These are phyloP conservation scores for Agriopis aurantiaria DNA, from an alignment of 2,888 invertebrate genomes.

Conservation along the genomic window DNA sequence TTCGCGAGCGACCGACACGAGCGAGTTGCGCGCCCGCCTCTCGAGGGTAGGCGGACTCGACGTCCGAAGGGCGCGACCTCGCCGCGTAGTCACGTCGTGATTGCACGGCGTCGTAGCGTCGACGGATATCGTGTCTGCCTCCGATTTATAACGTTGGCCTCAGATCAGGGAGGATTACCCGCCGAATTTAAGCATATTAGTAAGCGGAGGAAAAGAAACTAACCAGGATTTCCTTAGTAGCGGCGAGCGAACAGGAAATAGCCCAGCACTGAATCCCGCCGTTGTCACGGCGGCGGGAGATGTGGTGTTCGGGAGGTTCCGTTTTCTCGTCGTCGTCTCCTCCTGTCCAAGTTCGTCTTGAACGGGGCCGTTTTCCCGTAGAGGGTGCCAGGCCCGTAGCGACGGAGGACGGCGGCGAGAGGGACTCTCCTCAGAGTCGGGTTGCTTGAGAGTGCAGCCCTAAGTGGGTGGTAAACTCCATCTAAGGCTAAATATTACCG, in stretches of 20 bases:
- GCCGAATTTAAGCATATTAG: slow-evolving; percentile 89
- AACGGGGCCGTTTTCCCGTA: slow-evolving; percentile 80
- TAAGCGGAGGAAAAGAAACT: slow-evolving; percentile 90
- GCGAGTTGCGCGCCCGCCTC: too few species aligned
- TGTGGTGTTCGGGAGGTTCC: slow-evolving; percentile 85
- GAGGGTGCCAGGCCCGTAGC: slow-evolving; percentile 85
- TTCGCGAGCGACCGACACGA: too few species aligned
- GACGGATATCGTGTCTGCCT: too few species aligned
- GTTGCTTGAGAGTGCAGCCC: slow-evolving; percentile 88
- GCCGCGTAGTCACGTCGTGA: too few species aligned
- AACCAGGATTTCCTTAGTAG: slow-evolving; percentile 69
- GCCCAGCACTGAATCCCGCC: slow-evolving; percentile 87
- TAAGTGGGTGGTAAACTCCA: slow-evolving; percentile 88
- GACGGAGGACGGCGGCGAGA: slow-evolving; percentile 59
- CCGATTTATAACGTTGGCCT: slow-evolving; percentile 61
- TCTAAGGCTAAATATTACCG: slow-evolving; percentile 87
- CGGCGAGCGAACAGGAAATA: slow-evolving; percentile 82
- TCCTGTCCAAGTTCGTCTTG: slow-evolving; percentile 68
- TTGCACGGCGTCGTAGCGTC: too few species aligned
- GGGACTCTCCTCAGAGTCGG: slow-evolving; percentile 73
- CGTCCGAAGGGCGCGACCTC: too few species aligned
- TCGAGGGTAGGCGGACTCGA: too few species aligned
- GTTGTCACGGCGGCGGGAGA: slow-evolving; percentile 65
- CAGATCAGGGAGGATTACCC: slow-evolving; percentile 77
- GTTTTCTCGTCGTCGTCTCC: slow-evolving; percentile 56